Base-by-base conservation (phyloP, 2,113 vertebrate genomes). In the Tyto alba region DNA sequence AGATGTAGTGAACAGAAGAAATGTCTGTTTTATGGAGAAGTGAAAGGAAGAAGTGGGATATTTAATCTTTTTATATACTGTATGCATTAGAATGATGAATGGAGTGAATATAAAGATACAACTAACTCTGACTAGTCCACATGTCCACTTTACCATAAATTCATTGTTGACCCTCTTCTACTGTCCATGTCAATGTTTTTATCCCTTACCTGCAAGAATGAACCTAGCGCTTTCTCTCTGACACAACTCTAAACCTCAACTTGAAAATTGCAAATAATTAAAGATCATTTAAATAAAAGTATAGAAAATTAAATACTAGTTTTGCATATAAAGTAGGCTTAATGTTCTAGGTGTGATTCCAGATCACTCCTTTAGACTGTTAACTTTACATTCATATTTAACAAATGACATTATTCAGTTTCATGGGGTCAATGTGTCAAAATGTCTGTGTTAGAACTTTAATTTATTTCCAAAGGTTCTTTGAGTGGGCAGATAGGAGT, bases 371-470 rank as follows among this genome's bases (percentile, higher is more conserved):
- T 78, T 95, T 82, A 95, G 89, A 93, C 84, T 83, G 41, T 95
- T 96, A 93, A 89, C 93, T 97, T 97, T 97, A 85, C 96, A 98
- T 97, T 93, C 95, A 92, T 96, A 97, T 97, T 98, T 97, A 97
- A 97, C 96, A 97, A 97, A 98, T 95, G 94, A 96, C 97, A 97
- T 98, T 97, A 97, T 96, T 97, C 97, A 98, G 97, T 97, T 98
- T 98, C 97, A 97, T 97, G 97, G 96, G 97, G 96, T 98, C 96
- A 96, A 56, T 95, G 94, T 97, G 96, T 98, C 97, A 97, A 97
- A 98, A 97, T 97, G 96, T 98, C 98, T 98, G 96, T 97, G 90
- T 98, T 97, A 97, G 95, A 97, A 97, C 94, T 97, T 98, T 95
- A 97, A 98, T 98, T 98, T 98, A 97, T 97, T 97, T 98, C 63